Evolutionary conservation across 1,140 invertebrate species (phyloP).

Genomic region (Papilio machaon): DNA sequence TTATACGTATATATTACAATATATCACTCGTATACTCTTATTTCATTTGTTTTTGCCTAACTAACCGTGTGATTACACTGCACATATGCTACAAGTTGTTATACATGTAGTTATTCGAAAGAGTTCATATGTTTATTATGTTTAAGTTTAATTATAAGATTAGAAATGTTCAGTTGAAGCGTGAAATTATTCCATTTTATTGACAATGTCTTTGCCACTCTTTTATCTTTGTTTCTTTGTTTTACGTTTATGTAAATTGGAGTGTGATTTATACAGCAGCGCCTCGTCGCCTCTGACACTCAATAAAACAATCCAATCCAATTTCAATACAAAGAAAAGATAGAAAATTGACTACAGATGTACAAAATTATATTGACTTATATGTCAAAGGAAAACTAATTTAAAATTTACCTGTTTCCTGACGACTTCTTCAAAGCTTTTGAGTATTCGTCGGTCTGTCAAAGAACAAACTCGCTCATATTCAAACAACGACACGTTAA

Average conservation of each 20-base stretch:
- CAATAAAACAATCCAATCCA: conserved; percentile 6
- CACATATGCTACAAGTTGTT: no score
- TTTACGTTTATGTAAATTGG: conserved; percentile 19
- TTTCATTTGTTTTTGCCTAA: no score
- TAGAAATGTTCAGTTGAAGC: neutral
- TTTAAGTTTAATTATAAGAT: no score
- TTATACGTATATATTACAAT: no score
- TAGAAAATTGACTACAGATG: neutral
- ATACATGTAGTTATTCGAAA: no score
- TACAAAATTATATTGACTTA: neutral
- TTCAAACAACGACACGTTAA: neutral
- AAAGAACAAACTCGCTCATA: neutral
- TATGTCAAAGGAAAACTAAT: neutral
- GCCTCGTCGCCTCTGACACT: neutral
- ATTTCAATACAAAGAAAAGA: neutral
- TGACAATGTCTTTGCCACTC: neutral
- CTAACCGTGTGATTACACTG: no score
- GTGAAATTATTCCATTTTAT: neutral
- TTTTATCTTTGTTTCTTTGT: neutral
- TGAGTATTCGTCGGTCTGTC: neutral
- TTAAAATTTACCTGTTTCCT: neutral
- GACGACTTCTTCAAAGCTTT: neutral
- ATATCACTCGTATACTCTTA: no score
- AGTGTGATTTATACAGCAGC: neutral
- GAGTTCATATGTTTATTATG: no score